Conservation (phyloP, 2,113 vertebrate genomes). For the Rhagologus leucostigma region DNA sequence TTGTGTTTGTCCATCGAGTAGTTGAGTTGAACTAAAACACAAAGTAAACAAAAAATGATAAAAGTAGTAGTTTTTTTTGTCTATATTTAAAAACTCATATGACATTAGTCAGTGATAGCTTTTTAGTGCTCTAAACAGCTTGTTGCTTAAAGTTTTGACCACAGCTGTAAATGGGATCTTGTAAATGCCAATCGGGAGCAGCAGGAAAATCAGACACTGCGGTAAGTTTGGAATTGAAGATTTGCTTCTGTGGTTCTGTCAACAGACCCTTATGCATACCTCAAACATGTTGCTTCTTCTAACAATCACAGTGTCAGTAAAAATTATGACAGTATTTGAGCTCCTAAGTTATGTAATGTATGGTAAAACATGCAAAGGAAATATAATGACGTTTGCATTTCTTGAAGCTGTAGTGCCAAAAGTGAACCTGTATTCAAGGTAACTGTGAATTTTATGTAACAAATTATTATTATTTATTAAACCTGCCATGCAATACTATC, state of each 20-base stretch:
- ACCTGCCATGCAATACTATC: background rate
- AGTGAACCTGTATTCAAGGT: background rate
- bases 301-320: background rate
- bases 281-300: background rate
- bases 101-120: background rate
- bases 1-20: background rate
- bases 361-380: background rate
- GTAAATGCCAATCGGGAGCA: fast-evolving
- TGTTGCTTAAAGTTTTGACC: background rate
- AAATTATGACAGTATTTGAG: background rate
- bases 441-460: background rate
- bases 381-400: background rate
- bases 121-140: background rate
- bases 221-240: background rate
- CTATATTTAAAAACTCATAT: background rate
- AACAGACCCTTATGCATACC: background rate
- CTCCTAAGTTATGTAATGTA: background rate
- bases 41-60: background rate
- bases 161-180: background rate
- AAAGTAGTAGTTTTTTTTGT: background rate
- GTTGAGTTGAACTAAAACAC: background rate
- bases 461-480: background rate
- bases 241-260: background rate
- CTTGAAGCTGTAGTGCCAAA: background rate
- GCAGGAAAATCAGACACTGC: fast-evolving